Conservation (phyloP, 2,797 vertebrate genomes). For the Leptatherina wallacei region DNA sequence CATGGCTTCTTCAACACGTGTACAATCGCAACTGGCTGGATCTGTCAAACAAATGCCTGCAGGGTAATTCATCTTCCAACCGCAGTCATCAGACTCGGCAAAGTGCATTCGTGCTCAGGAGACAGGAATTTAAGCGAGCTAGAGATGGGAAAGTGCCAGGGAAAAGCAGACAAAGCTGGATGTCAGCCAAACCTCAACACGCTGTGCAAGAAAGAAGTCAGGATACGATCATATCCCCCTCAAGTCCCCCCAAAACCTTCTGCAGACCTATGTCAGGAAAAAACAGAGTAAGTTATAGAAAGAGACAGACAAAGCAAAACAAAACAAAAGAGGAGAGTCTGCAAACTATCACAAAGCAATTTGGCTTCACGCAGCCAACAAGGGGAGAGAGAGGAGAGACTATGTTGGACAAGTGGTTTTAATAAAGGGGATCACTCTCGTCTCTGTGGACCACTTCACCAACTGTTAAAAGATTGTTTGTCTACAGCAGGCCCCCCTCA, state of each 20-base stretch:
- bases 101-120: conserved; percentile 65
- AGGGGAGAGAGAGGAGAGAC: conserved; percentile 50
- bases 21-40: conserved; percentile 54
- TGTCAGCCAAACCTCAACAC: conserved; percentile 72
- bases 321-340: conserved; percentile 64
- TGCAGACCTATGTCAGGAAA: conserved; percentile 46
- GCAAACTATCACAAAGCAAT: conserved; percentile 78
- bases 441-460: conserved; percentile 79
- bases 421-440: conserved; percentile 78
- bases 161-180: conserved; percentile 80
- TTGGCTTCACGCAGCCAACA: conserved; percentile 69
- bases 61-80: conserved; percentile 71
- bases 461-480: conserved; percentile 79
- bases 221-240: conserved; percentile 71
- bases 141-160: conserved; percentile 71
- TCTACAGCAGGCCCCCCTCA: conserved; percentile 63
- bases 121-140: conserved; percentile 68
- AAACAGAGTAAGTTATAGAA: conserved; percentile 32
- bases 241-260: conserved; percentile 57
- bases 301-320: conserved; percentile 62
- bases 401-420: conserved; percentile 78
- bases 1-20: conserved; percentile 63
- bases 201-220: conserved; percentile 64
- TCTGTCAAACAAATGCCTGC: conserved; percentile 79
- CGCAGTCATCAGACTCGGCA: conserved; percentile 67